Conservation (phyloP, 2,797 vertebrate genomes). For the Tapirus indicus region DNA sequence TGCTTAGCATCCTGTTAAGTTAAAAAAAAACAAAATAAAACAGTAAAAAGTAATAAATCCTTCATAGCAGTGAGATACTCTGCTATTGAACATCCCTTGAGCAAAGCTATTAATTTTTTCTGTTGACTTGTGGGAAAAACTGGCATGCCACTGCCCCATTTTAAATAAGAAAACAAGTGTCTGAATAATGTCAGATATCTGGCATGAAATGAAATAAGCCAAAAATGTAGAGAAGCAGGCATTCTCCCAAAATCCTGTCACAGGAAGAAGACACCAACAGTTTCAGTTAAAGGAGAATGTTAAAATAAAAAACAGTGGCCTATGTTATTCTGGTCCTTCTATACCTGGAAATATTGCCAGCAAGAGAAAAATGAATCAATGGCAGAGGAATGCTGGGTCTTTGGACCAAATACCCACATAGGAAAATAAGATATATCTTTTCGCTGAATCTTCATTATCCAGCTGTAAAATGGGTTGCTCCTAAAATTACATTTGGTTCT, state of each 20-base stretch:
- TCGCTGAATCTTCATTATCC: background rate
- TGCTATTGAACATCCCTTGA: background rate
- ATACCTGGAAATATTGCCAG: constrained; percentile 34
- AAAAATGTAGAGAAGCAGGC: constrained; percentile 37
- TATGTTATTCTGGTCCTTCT: background rate
- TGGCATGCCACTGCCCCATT: constrained; percentile 34
- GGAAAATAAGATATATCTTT: background rate
- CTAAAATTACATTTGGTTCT: constrained; percentile 12
- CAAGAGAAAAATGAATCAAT: background rate
- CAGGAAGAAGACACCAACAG: background rate
- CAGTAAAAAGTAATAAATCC: background rate
- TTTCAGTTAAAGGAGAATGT: constrained; percentile 50
- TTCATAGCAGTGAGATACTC: background rate
- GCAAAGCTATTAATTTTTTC: constrained; percentile 54
- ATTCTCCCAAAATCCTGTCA: background rate
- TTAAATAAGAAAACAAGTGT: constrained; percentile 70
- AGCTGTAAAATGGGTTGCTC: background rate
- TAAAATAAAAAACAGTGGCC: constrained; percentile 19
- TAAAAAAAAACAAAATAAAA: constrained; percentile 18
- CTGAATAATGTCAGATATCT: constrained; percentile 55
- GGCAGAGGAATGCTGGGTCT: background rate
- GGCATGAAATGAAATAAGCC: constrained; percentile 54
- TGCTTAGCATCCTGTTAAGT: constrained; percentile 20
- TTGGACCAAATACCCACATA: background rate
- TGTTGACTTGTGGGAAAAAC: constrained; percentile 54